Base-by-base conservation (phyloP, 2,888 invertebrate genomes). In the Leptinotarsa haldemani region DNA sequence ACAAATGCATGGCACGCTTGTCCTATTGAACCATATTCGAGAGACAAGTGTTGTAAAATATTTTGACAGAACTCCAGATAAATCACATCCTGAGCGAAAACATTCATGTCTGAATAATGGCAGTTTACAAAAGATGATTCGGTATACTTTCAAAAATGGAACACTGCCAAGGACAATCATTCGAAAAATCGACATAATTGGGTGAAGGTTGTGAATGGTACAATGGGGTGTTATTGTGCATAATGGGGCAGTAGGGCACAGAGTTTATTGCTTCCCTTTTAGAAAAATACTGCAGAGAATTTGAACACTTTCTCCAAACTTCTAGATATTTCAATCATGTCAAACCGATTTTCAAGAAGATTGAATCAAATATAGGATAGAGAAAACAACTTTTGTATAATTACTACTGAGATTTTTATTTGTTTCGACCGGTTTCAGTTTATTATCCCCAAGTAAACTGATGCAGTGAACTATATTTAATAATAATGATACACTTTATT, bases 1-100 rank as follows among this genome's bases (percentile, higher is more conserved):
- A 48, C 70, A 66, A 70, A 70, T 66, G 40, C 52, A 47, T n/a
- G 70, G 73, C 70, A 73, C 74, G 74, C 70, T 70, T 74, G 64
- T 65, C 67, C 70, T 18, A 50, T 48, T 65, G 56, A 58, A 69
- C 52, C 65, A 63, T n/a, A 61, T 67, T 61, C 30, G 67, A 70
- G 65, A 69, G 73, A 65, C 63, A 47, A 65, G 68, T 73, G 69
- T 73, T 73, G 73, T 73, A 73, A 73, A 73, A 73, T 73, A 73
- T 73, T 73, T 73, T 73, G 73, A 73, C 73, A 73, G 69, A 69
- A 73, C 69, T 69, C 56, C 50, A 56, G 56, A 73, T 73, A 73
- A 73, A 73, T 73, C 73, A 69, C 65, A 69, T 50, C 13, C 73
- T 47, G 40, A 73, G 64, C 65, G 69, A 73, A 73, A 73, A 73